These are phyloP conservation scores for Lichenostomus cassidix DNA, from an alignment of 2,113 vertebrate species.

Conservation along the genomic window DNA sequence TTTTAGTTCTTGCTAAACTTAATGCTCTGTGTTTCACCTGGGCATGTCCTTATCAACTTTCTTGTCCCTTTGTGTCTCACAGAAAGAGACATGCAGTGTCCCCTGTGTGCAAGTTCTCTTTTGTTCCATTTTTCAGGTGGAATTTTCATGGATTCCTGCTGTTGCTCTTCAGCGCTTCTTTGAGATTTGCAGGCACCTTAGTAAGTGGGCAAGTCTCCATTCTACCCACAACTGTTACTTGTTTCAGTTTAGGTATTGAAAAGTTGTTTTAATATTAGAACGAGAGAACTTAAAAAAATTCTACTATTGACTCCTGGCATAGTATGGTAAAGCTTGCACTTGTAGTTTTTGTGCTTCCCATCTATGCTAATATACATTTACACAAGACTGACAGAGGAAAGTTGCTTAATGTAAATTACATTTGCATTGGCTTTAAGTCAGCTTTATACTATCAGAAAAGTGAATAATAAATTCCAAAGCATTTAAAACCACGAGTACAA, in stretches of 20 bases:
- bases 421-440: constrained; percentile 46
- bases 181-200: not conserved
- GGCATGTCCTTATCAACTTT: not conserved
- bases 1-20: not conserved
- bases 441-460: not conserved
- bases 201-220: not conserved
- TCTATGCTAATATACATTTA: not conserved
- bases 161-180: not conserved
- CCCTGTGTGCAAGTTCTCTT: not conserved
- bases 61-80: not conserved
- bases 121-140: not conserved
- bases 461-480: constrained; percentile 5
- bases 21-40: not conserved
- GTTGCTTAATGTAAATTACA: constrained; percentile 44
- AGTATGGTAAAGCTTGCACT: not conserved
- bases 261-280: not conserved
- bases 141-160: not conserved
- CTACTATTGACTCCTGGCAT: not conserved
- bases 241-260: not conserved
- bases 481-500: not conserved
- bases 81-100: not conserved
- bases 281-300: not conserved
- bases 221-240: not conserved
- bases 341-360: not conserved
- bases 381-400: constrained; percentile 19